A percentile compares a stretch with the other conserved stretches of the same genome.
Evolutionary conservation across 2,113 vertebrate genomes (phyloP).

Genomic region (Oncorhynchus masou): DNA sequence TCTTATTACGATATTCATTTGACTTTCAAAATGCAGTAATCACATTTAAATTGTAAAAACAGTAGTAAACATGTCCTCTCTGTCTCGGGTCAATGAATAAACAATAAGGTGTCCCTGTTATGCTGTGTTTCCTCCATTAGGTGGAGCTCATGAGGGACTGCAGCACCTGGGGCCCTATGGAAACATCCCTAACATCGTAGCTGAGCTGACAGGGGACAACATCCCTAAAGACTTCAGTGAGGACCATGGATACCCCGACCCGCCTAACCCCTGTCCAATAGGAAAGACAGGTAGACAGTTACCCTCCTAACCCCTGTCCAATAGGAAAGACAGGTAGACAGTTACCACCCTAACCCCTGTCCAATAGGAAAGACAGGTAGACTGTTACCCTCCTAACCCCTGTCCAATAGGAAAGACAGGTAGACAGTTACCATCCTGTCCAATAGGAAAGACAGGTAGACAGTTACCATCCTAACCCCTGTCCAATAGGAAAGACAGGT

Average conservation of each 20-base stretch:
- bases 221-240: constrained; percentile 93
- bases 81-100: neutral
- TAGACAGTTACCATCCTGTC: no score
- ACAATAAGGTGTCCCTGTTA: neutral
- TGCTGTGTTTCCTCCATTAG: constrained; percentile 63
- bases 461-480: no score
- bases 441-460: no score
- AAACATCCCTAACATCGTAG: constrained; percentile 97
- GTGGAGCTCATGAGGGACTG: constrained; percentile 94
- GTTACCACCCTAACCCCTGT: no score
- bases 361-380: no score
- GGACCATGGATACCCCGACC: constrained; percentile 95
- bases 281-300: constrained; percentile 87
- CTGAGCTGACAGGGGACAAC: constrained; percentile 93
- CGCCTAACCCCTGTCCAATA: constrained; percentile 93
- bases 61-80: no score
- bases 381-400: no score
- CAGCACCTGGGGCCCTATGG: constrained; percentile 97
- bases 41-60: no score
- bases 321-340: constrained; percentile 86
- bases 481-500: no score
- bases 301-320: constrained; percentile 97
- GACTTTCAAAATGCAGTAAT: no score
- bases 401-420: no score
- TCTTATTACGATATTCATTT: no score